A percentile compares a stretch with the other conserved stretches of the same genome.
phyloP scores from a whole-genome alignment of 2,113 vertebrate genomes.

The Ancistrus triradiatus region DNA sequence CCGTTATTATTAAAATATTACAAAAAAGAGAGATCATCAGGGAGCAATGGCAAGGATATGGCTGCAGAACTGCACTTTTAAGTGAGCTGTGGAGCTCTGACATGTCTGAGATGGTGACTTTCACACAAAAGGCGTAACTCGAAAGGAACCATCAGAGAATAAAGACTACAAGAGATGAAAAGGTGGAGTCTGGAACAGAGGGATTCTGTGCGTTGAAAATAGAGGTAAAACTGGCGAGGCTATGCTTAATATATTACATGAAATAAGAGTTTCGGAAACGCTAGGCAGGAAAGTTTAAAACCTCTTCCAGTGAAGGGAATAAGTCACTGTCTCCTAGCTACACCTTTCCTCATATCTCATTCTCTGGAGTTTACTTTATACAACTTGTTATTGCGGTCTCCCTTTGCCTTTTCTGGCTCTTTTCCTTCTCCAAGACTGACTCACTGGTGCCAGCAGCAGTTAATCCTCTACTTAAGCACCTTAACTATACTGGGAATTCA shows the following conservation, averaged over 20 bases:
- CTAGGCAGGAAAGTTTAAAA: conserved; percentile 35
- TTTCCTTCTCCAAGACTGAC: conserved; percentile 32
- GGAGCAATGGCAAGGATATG: conserved; percentile 18
- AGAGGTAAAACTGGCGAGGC: neutral
- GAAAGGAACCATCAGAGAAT: conserved; percentile 28
- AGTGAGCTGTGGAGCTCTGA: neutral
- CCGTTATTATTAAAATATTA: conserved; percentile 30
- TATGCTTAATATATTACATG: neutral
- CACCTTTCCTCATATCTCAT: conserved; percentile 28
- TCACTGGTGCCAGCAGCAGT: conserved; percentile 46
- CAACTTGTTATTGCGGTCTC: conserved; percentile 31
- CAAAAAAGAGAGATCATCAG: conserved; percentile 16
- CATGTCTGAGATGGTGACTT: conserved; percentile 17
- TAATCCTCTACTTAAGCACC: conserved; percentile 56
- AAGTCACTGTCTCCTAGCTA: conserved; percentile 38
- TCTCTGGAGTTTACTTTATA: conserved; percentile 34
- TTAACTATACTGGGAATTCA: conserved; percentile 55
- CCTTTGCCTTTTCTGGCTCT: conserved; percentile 30
- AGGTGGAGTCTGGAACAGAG: neutral
- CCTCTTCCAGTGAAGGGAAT: conserved; percentile 34
- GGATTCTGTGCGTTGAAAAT: neutral
- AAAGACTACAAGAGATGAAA: conserved; percentile 1
- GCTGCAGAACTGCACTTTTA: neutral
- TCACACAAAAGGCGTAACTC: conserved; percentile 12
- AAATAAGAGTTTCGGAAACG: conserved; percentile 21